Base-by-base conservation (phyloP, 1,140 invertebrate genomes). In the Metopolophium dirhodum region DNA sequence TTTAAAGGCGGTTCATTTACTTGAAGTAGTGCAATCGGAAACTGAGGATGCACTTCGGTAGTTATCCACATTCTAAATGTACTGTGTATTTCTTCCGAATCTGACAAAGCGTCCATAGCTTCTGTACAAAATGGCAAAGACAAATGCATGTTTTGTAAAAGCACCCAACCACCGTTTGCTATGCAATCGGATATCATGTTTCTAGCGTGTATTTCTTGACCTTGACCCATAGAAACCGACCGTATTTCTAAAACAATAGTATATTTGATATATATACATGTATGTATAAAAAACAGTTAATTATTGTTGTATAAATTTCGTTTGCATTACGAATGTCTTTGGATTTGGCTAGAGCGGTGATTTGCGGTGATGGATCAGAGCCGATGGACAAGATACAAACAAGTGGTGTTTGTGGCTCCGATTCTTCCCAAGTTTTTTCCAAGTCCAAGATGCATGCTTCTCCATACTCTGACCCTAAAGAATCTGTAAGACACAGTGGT, bases 181-280 rank as follows among this genome's bases (percentile, higher is more conserved):
- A 99, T 98, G 0, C 97, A 97, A 94, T 98, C 97, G 88, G 97
- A 96, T 94, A 99, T 98, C 96, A 99, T 94, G 68, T 96, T 95
- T 88, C 98, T 96, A 0, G 99, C 98, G 94, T 98, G 98, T 57
- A 97, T 96, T 96, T 99, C 99, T 96, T 99, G 99, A 0, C 99
- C 99, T 96, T 99, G 99, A 14, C 99, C 99, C 99, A 99, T 99
- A 0, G 98, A 99, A 47, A 99, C 98, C 0, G 97, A 96, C 95
- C 97, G 97, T 41, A 98, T 95, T 94, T 96, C 98, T 98, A 94
- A 23, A 96, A 95, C 11, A 2, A 47, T 49, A 77, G 61, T 77
- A 77, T 3, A n/a, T 77, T n/a, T 77, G 14, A 18, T n/a, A 68
- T n/a, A 68, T n/a, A 49, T 11, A 45, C 11, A 77, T 26, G 47